phyloP scores from a whole-genome alignment of 1,140 invertebrate genomes.

The Monomorium pharaonis region DNA sequence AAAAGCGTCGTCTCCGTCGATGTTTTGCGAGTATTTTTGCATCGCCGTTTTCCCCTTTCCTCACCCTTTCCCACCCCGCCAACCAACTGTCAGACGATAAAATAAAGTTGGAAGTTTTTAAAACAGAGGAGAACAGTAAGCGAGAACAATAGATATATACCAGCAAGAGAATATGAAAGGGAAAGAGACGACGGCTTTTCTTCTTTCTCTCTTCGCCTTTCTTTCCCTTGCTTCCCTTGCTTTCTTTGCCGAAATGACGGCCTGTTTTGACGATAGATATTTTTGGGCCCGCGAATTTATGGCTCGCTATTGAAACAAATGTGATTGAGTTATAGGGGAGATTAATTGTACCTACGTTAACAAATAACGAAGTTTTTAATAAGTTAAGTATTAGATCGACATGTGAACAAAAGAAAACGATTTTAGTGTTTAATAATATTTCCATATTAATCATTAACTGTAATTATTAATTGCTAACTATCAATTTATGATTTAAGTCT shows the following conservation, averaged over 20 bases:
- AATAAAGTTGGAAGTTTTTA: conserved; percentile 31
- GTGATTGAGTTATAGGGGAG: not conserved
- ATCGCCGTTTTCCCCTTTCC: not conserved
- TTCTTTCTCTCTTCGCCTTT: not conserved
- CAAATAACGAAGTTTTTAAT: too few relatives aligned
- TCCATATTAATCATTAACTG: too few relatives aligned
- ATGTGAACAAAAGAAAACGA: too few relatives aligned
- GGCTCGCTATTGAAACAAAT: not conserved
- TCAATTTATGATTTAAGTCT: too few relatives aligned
- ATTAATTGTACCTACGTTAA: too few relatives aligned
- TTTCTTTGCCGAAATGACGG: conserved; percentile 10
- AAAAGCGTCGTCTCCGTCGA: not conserved
- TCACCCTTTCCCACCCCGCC: too few relatives aligned
- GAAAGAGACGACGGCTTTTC: not conserved
- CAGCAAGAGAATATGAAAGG: not conserved
- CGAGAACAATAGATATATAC: conserved; percentile 37
- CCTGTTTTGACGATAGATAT: not conserved
- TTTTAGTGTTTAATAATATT: too few relatives aligned
- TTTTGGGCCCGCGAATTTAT: conserved; percentile 21
- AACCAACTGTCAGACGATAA: not conserved
- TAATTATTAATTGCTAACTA: too few relatives aligned
- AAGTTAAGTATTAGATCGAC: too few relatives aligned
- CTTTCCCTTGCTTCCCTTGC: not conserved
- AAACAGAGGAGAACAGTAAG: not conserved
- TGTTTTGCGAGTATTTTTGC: conserved; percentile 45